These are phyloP conservation scores for Boloria euphrosyne DNA, from an alignment of 2,888 invertebrate species.

Conservation along the genomic window DNA sequence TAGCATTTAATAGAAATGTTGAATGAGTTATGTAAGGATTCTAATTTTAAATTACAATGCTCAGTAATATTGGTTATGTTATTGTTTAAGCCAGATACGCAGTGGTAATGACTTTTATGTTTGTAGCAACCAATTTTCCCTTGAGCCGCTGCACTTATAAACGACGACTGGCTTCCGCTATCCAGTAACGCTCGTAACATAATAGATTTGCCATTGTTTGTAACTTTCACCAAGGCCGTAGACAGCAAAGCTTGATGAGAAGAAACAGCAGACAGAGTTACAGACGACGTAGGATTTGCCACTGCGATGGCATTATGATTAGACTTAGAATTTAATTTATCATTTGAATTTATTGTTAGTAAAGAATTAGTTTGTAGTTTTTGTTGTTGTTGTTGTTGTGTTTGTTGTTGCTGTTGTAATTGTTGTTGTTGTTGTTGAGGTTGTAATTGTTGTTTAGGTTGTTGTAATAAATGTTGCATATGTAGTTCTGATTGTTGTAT, in stretches of 20 bases:
- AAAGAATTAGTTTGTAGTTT: background rate
- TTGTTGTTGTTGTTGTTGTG: background rate
- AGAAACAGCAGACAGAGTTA: slow-evolving; percentile 21
- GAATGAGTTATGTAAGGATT: slow-evolving; percentile 18
- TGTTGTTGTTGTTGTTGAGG: too few species aligned
- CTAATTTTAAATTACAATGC: slow-evolving; percentile 20
- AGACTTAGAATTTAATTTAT: background rate
- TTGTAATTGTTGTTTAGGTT: background rate
- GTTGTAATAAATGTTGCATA: background rate
- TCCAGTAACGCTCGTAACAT: slow-evolving; percentile 26
- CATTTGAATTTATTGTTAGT: background rate
- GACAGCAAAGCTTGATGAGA: slow-evolving; percentile 22
- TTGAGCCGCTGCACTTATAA: slow-evolving; percentile 6
- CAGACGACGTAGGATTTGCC: background rate
- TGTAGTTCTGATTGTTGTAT: slow-evolving; percentile 2
- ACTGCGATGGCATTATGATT: background rate
- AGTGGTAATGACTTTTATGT: background rate
- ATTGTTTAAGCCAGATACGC: slow-evolving; percentile 30
- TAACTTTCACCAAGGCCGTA: slow-evolving; percentile 29
- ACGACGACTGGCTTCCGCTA: slow-evolving; percentile 18
- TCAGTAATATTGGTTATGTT: slow-evolving; percentile 14
- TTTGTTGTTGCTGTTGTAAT: too few species aligned
- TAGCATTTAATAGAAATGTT: slow-evolving; percentile 20
- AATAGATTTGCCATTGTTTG: slow-evolving; percentile 19
- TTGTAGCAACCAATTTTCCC: background rate